A percentile compares a stretch with the other conserved stretches of the same genome.
These are phyloP conservation scores for Knipowitschia caucasica DNA, from an alignment of 2,797 vertebrate genomes.

Conservation along the genomic window DNA sequence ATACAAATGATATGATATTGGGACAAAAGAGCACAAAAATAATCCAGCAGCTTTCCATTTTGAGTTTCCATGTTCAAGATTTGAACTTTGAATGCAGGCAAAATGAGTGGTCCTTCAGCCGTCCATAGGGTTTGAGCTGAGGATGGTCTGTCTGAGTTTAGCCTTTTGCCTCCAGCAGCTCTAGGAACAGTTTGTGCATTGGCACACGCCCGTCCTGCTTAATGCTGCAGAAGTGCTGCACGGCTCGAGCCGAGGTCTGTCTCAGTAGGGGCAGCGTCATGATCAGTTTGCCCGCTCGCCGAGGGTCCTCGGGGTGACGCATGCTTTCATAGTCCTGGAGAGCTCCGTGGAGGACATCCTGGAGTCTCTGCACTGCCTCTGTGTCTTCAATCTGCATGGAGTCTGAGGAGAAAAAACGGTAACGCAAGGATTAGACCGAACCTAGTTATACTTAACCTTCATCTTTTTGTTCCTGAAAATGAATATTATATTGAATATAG, in stretches of 20 bases:
- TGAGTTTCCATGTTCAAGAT: constrained; percentile 20
- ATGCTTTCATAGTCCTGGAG: constrained; percentile 89
- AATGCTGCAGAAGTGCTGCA: constrained; percentile 98
- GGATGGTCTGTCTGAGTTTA: constrained; percentile 69
- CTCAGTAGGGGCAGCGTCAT: constrained; percentile 96
- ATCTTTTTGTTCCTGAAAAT: neutral
- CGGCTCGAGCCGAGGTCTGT: constrained; percentile 92
- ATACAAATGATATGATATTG: neutral
- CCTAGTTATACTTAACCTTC: too few species aligned
- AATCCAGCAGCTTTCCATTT: constrained; percentile 21
- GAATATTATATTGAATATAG: too few species aligned
- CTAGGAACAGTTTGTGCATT: constrained; percentile 99
- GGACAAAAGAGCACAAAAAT: constrained; percentile 18
- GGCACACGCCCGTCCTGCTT: constrained; percentile 98
- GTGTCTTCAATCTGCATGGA: constrained; percentile 97
- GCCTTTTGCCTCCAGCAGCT: constrained; percentile 97
- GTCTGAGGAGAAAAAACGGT: constrained; percentile 70
- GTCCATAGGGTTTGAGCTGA: constrained; percentile 11
- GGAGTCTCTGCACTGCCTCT: constrained; percentile 93
- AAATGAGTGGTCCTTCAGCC: constrained; percentile 46
- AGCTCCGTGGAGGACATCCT: constrained; percentile 93
- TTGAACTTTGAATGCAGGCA: constrained; percentile 46
- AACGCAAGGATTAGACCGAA: neutral
- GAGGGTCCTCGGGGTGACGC: constrained; percentile 88
- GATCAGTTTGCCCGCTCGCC: constrained; percentile 92